Conservation (phyloP, 2,113 vertebrate species). For the Gymnarchus niloticus region DNA sequence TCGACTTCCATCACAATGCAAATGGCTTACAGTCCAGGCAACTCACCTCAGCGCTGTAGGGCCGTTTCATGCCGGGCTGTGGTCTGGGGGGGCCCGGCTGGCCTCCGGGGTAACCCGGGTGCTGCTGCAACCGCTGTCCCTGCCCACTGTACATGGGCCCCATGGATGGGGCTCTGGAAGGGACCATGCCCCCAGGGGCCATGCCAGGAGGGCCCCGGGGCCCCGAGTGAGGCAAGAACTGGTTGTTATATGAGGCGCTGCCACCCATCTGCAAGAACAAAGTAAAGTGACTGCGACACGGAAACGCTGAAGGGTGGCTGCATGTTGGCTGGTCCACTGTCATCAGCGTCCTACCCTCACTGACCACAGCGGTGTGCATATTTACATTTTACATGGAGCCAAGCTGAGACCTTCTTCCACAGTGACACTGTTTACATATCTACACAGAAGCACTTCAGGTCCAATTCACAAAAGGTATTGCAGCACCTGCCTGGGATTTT, state of each 20-base stretch:
- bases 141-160: slow-evolving; percentile 64
- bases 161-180: slow-evolving; percentile 58
- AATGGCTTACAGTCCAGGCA: not conserved
- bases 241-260: slow-evolving; percentile 77
- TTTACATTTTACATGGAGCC: not conserved
- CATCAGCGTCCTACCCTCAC: not conserved
- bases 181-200: slow-evolving; percentile 68
- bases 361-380: not conserved
- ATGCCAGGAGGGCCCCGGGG: slow-evolving; percentile 72
- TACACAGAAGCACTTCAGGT: not conserved
- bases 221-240: slow-evolving; percentile 80
- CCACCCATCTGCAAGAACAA: slow-evolving; percentile 70
- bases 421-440: not conserved
- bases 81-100: slow-evolving; percentile 65
- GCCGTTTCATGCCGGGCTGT: slow-evolving; percentile 76
- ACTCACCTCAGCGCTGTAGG: slow-evolving; percentile 77
- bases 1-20: too few species aligned
- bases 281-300: not conserved
- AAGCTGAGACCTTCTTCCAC: not conserved
- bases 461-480: not conserved
- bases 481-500: not conserved
- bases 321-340: too few species aligned
- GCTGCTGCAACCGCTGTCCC: slow-evolving; percentile 77
- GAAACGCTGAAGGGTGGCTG: not conserved
- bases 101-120: slow-evolving; percentile 64